Evolutionary conservation across 2,888 invertebrate genomes (phyloP).

Genomic region (Oscheius sp.): DNA sequence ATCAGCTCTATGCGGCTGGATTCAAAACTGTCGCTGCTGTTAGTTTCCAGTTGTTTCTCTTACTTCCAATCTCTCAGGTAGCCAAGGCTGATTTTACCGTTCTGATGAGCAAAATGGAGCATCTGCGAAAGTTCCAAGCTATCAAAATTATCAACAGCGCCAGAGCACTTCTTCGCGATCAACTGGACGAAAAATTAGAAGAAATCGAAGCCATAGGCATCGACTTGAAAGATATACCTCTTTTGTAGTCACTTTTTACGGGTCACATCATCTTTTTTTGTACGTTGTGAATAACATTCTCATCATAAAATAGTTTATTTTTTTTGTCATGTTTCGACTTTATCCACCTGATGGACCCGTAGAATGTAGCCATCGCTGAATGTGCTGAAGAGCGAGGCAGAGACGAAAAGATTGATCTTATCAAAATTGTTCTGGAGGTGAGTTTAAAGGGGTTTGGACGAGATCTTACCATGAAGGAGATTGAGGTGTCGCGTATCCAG

Average conservation of each 20-base stretch:
- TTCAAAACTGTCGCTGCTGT: slow-evolving; percentile 77
- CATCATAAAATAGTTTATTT: slow-evolving; percentile 1
- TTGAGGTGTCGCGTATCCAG: too few relatives aligned
- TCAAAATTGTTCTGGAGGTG: too few relatives aligned
- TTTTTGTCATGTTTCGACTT: neutral
- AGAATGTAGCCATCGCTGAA: too few relatives aligned
- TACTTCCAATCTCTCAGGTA: slow-evolving; percentile 12
- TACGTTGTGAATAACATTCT: neutral
- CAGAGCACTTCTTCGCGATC: slow-evolving; percentile 76
- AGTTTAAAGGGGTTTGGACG: too few relatives aligned
- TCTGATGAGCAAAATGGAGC: slow-evolving; percentile 80
- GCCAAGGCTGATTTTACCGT: slow-evolving; percentile 57
- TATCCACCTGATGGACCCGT: too few relatives aligned
- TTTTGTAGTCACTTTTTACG: slow-evolving; percentile 6
- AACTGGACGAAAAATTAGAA: slow-evolving; percentile 65
- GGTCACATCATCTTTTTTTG: slow-evolving; percentile 4
- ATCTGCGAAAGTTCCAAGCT: slow-evolving; percentile 77
- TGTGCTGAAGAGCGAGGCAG: too few relatives aligned
- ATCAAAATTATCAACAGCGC: slow-evolving; percentile 87
- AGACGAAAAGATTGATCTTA: too few relatives aligned
- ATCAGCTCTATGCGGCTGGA: slow-evolving; percentile 86
- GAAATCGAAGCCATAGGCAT: slow-evolving; percentile 62
- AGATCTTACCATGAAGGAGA: too few relatives aligned
- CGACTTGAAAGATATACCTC: slow-evolving; percentile 20
- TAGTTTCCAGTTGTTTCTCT: neutral